These are phyloP conservation scores for Labeo rohita DNA, from an alignment of 2,113 vertebrate species.

Conservation along the genomic window DNA sequence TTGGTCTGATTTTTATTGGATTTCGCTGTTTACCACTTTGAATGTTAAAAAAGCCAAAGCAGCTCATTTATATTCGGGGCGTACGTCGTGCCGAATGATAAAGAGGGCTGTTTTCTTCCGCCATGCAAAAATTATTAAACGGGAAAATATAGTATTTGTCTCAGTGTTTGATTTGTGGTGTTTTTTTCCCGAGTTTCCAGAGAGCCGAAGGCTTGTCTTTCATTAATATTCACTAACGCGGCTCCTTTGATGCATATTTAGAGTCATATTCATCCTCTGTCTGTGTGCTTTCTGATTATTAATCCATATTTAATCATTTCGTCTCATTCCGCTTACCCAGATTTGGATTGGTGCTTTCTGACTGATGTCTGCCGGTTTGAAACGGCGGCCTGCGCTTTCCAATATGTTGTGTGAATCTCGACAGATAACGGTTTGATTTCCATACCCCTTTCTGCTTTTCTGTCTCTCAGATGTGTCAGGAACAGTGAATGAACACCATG, in stretches of 20 bases:
- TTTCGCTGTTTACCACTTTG: conserved; percentile 77
- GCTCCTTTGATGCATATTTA: conserved; percentile 40
- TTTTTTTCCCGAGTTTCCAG: conserved; percentile 47
- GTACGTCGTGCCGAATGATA: conserved; percentile 71
- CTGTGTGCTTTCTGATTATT: conserved; percentile 38
- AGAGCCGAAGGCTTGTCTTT: conserved; percentile 49
- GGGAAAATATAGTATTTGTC: conserved; percentile 64
- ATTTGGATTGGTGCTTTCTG: conserved; percentile 31
- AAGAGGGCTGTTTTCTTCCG: conserved; percentile 70
- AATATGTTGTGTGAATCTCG: conserved; percentile 23
- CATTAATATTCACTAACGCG: conserved; percentile 36
- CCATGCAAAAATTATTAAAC: conserved; percentile 72
- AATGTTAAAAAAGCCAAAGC: conserved; percentile 65
- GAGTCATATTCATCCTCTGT: conserved; percentile 57
- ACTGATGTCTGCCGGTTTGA: conserved; percentile 33
- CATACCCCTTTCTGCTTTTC: not conserved
- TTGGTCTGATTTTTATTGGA: conserved; percentile 75
- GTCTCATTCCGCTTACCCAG: conserved; percentile 44
- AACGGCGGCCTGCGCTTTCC: conserved; percentile 4
- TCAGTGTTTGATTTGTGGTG: conserved; percentile 67
- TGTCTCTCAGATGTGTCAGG: conserved; percentile 31
- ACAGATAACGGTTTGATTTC: conserved; percentile 32
- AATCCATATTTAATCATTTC: conserved; percentile 41
- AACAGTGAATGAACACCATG: conserved; percentile 44
- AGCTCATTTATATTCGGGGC: conserved; percentile 68